These are phyloP conservation scores for Oceanodroma leucorhoa DNA, from an alignment of 2,797 vertebrate genomes.

Conservation along the genomic window DNA sequence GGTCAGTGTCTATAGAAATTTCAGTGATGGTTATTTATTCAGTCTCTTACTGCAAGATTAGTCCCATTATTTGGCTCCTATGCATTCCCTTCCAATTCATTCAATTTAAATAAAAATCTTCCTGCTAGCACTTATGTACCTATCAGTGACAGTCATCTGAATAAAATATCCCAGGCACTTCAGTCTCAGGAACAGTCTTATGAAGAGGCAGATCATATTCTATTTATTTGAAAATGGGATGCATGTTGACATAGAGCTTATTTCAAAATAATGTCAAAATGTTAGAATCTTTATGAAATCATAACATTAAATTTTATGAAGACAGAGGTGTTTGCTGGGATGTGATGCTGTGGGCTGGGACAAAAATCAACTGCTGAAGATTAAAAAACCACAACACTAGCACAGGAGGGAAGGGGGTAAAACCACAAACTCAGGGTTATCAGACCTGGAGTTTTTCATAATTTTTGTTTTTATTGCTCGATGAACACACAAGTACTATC, in stretches of 20 bases:
- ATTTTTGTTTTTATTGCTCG: constrained; percentile 16
- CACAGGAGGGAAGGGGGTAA: neutral
- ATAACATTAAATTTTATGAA: constrained; percentile 70
- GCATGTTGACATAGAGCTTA: constrained; percentile 30
- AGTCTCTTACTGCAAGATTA: neutral
- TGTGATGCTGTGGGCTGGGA: constrained; percentile 24
- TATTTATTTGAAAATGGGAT: constrained; percentile 48
- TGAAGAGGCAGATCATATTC: constrained; percentile 14
- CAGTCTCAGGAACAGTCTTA: constrained; percentile 10
- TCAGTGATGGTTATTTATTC: neutral
- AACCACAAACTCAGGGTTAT: neutral
- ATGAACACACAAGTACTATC: neutral
- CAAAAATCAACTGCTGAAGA: constrained; percentile 39
- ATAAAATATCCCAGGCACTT: constrained; percentile 17
- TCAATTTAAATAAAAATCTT: constrained; percentile 35
- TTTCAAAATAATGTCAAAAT: constrained; percentile 70
- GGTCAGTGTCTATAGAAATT: neutral
- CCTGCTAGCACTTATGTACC: neutral
- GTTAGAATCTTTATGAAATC: constrained; percentile 68
- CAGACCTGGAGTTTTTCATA: neutral
- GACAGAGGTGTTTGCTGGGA: neutral
- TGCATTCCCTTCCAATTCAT: neutral
- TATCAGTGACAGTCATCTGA: constrained; percentile 1
- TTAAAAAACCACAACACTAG: neutral
- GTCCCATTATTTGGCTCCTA: neutral